phyloP scores from a whole-genome alignment of 2,888 invertebrate species.

The Abscondita cerata region DNA sequence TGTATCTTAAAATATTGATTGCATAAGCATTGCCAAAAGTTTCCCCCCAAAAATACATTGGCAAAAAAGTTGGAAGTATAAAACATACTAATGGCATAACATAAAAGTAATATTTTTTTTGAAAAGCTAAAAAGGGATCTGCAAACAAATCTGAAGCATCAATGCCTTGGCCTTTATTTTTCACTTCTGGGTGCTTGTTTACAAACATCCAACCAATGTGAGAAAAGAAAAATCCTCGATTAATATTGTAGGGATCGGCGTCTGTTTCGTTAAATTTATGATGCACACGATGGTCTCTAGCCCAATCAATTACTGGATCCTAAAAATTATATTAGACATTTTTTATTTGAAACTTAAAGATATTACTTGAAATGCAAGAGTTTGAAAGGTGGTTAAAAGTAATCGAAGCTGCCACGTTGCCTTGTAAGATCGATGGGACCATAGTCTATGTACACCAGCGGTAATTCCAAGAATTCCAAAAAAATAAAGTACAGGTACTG shows the following conservation, averaged over 20 bases:
- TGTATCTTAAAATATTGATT: constrained; percentile 78
- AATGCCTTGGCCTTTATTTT: constrained; percentile 82
- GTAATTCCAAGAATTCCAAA: constrained; percentile 91
- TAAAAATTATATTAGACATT: constrained; percentile 47
- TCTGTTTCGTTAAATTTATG: constrained; percentile 94
- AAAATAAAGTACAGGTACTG: constrained; percentile 75
- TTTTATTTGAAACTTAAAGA: not conserved
- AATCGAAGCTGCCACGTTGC: constrained; percentile 88
- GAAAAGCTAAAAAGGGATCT: constrained; percentile 62
- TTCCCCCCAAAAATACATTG: constrained; percentile 82
- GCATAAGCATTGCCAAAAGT: constrained; percentile 70
- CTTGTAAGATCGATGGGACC: constrained; percentile 96
- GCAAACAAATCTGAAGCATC: constrained; percentile 83
- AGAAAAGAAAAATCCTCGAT: constrained; percentile 93
- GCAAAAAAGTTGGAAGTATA: constrained; percentile 75
- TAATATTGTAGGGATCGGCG: constrained; percentile 93
- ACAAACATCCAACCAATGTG: constrained; percentile 95
- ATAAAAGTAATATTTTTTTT: constrained; percentile 82
- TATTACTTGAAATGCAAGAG: constrained; percentile 80
- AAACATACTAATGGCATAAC: constrained; percentile 80
- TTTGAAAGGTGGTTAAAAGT: constrained; percentile 82
- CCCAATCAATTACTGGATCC: constrained; percentile 81
- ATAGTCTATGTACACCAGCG: constrained; percentile 94
- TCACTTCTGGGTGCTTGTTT: constrained; percentile 90
- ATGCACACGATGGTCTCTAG: constrained; percentile 83